These are phyloP conservation scores for Ferrisia virgata DNA, from an alignment of 2,888 invertebrate genomes.

Conservation along the genomic window DNA sequence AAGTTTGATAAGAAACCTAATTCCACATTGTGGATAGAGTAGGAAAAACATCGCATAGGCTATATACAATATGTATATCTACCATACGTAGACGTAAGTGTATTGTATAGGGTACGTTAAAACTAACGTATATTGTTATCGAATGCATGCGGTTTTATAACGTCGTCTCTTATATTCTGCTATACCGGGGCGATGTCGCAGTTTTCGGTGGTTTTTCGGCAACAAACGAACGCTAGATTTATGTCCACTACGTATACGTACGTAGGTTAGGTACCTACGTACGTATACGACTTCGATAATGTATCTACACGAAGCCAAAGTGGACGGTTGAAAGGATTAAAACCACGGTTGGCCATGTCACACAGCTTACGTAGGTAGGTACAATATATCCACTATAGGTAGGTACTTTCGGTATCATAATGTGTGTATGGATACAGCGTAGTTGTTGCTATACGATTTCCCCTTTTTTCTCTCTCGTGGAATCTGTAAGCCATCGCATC, in stretches of 20 bases:
- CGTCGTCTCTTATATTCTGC: neutral
- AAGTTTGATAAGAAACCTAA: constrained; percentile 28
- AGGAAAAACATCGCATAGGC: neutral
- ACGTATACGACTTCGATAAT: constrained; percentile 6
- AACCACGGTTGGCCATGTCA: neutral
- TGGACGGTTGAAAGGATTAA: constrained; percentile 27
- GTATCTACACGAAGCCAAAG: neutral
- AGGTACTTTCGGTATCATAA: neutral
- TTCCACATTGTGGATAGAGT: neutral
- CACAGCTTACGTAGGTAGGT: neutral
- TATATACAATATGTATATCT: too few species aligned
- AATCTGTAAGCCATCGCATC: neutral
- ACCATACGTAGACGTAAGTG: neutral
- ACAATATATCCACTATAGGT: too few species aligned
- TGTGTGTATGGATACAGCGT: neutral
- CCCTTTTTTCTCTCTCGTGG: neutral
- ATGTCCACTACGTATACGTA: neutral
- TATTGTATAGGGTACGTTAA: neutral
- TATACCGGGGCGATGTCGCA: neutral
- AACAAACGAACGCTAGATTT: constrained; percentile 2
- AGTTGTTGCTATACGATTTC: neutral
- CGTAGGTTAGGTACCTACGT: neutral
- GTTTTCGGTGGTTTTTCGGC: neutral
- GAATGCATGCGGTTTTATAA: constrained; percentile 7
- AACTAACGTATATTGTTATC: neutral